Conservation (phyloP, 2,888 invertebrate genomes). For the Atethmia centrago region DNA sequence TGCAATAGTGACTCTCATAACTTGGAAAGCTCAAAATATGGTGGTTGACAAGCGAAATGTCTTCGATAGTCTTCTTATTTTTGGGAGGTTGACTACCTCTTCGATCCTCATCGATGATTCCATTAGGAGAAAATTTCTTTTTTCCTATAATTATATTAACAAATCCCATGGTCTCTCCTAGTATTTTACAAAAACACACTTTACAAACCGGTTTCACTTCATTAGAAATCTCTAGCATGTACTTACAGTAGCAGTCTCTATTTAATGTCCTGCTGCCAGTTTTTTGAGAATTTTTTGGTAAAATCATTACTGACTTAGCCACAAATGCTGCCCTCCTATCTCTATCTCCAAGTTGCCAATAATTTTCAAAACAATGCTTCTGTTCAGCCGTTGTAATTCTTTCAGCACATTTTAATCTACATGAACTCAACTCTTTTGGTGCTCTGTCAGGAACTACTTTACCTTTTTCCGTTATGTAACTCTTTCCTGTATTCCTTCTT, state of each 20-base stretch:
- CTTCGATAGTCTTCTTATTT: conserved; percentile 39
- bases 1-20: background rate
- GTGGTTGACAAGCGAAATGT: background rate
- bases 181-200: conserved; percentile 1
- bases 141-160: conserved; percentile 1
- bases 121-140: background rate
- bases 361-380: conserved; percentile 16
- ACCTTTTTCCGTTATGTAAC: conserved; percentile 10
- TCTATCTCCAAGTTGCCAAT: conserved; percentile 19
- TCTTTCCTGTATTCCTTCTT: conserved; percentile 4
- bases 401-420: conserved; percentile 20
- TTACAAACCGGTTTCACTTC: background rate
- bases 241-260: conserved; percentile 2
- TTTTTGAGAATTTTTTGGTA: conserved; percentile 1
- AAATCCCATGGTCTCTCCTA: conserved; percentile 7
- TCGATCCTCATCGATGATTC: conserved; percentile 14
- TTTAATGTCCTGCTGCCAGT: conserved; percentile 1
- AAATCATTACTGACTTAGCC: conserved; percentile 3
- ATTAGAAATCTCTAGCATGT: background rate
- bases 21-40: background rate
- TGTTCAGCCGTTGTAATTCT: conserved; percentile 8
- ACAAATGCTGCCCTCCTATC: conserved; percentile 26
- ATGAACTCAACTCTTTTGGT: conserved; percentile 11
- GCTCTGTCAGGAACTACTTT: conserved; percentile 11
- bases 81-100: conserved; percentile 36